A percentile compares a stretch with the other conserved stretches of the same genome.
Conservation (phyloP, 2,888 invertebrate genomes). For the Tachina lurida region DNA sequence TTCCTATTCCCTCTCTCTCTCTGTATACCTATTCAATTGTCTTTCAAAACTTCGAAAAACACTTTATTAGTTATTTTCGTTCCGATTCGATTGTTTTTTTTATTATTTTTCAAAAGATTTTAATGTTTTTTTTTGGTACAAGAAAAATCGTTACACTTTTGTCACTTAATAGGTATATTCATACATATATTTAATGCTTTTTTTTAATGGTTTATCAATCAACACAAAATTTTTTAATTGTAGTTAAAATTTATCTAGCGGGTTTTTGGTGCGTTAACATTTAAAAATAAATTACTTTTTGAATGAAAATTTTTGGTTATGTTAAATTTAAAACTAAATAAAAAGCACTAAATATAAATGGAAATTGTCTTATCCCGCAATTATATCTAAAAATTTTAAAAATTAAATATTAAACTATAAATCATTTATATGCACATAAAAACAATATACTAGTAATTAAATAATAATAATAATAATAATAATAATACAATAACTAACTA, state of each 20-base stretch:
- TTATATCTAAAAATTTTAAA: conserved; percentile 2
- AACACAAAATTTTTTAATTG: conserved; percentile 68
- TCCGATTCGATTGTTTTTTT: not conserved
- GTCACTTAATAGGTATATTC: conserved; percentile 32
- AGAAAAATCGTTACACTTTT: conserved; percentile 53
- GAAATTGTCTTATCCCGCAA: conserved; percentile 31
- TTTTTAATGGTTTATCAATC: conserved; percentile 64
- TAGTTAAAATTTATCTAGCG: conserved; percentile 17
- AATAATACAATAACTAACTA: conserved; percentile 54
- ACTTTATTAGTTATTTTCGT: not conserved
- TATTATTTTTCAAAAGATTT: conserved; percentile 19
- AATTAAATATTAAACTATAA: conserved; percentile 4
- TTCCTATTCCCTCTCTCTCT: conserved; percentile 9
- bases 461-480: conserved; percentile 5
- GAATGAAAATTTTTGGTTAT: conserved; percentile 20
- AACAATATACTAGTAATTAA: no score
- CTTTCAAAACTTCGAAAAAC: conserved; percentile 25
- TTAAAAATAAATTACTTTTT: conserved; percentile 21
- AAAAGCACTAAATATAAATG: conserved; percentile 81
- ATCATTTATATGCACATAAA: conserved; percentile 32
- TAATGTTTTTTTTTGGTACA: conserved; percentile 47
- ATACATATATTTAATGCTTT: conserved; percentile 81
- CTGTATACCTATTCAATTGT: conserved; percentile 17
- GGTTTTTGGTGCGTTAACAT: conserved; percentile 60
- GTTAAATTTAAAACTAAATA: conserved; percentile 73